A percentile compares a stretch with the other conserved stretches of the same genome.
Evolutionary conservation across 2,113 vertebrate species (phyloP).

Genomic region (Syngnathus floridae): DNA sequence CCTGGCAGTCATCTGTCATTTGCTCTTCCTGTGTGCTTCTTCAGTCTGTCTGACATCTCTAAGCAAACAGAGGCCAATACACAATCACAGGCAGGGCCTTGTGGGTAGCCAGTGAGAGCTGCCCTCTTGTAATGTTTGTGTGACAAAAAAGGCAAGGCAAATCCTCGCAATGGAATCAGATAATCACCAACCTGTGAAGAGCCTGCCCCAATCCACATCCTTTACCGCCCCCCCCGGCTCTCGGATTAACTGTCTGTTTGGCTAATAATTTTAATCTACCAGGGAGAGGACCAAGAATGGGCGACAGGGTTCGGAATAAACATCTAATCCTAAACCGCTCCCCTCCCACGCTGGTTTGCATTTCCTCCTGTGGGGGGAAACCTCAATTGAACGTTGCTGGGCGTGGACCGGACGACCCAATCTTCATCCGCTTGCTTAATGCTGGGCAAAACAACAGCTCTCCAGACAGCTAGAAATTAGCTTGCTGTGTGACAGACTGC

Average conservation of each 20-base stretch:
- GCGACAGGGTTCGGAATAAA: conserved; percentile 67
- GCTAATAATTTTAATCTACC: conserved; percentile 81
- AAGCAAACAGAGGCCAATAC: conserved; percentile 73
- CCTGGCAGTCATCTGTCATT: conserved; percentile 71
- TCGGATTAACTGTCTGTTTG: conserved; percentile 77
- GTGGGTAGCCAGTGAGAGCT: conserved; percentile 66
- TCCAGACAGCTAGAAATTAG: conserved; percentile 31
- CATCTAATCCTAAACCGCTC: conserved; percentile 54
- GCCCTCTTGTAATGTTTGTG: conserved; percentile 82
- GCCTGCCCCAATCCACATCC: conserved; percentile 84
- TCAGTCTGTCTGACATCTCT: conserved; percentile 77
- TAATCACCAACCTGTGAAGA: conserved; percentile 87
- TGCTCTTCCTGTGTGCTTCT: conserved; percentile 70
- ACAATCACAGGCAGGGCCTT: conserved; percentile 58
- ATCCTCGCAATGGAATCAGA: conserved; percentile 80
- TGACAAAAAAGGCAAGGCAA: conserved; percentile 81
- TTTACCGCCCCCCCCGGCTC: conserved; percentile 34
- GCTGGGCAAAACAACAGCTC: conserved; percentile 16
- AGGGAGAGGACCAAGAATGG: conserved; percentile 58
- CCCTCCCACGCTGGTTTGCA: conserved; percentile 3
- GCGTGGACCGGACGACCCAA: background rate
- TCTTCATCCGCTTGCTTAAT: background rate
- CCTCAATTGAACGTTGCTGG: background rate
- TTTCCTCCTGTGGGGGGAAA: conserved; percentile 8
- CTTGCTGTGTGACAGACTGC: conserved; percentile 45